Evolutionary conservation across 2,888 invertebrate species (phyloP), one percentile per base, ranked within the genome.

Genomic region (Lamellibrachia satsuma): DNA sequence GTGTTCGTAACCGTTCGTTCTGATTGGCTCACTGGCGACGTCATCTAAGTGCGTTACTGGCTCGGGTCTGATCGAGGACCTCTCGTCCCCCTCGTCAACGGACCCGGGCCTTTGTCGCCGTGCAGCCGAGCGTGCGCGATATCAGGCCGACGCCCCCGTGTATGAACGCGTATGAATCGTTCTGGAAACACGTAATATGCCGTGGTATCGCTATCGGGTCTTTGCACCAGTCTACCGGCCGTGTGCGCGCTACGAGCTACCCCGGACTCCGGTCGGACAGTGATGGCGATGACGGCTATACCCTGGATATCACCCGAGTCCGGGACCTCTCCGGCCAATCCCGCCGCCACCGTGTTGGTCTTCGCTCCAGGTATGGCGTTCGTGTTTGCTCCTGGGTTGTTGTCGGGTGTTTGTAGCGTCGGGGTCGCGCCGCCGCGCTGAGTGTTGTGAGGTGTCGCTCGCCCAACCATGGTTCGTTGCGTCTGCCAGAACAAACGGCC

Each of bases 161-260:
- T 22, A 75, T 75, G 75, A 75, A 75, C 75, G 75, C 75, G 75
- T 75, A 75, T 75, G 75, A 75, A 22, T 75, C 75, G 75, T 75
- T 75, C 75, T n/a, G 75, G 75, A 75, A 75, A 75, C 75, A 75
- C n/a, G 75, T 75, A 75, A 75, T 75, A 75, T 75, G 75, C n/a
- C 75, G 75, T 75, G 2, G 75, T 75, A 75, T 75, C 0, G 75
- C 75, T 75, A n/a, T 4, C n/a, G 75, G 75, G 75, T 75, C 22
- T 75, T 75, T 11, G 15, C 75, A 22, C 22, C 75, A 75, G 75
- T 75, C 75, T 75, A 75, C n/a, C 75, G 22, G 15, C 22, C 39
- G 39, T 39, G 39, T 39, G 75, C 75, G 75, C 75, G 75, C 22
- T 22, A 6, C 75, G 6, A 75, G 75, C 75, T 75, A 75, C 75